A percentile compares a stretch with the other conserved stretches of the same genome.
phyloP scores from a whole-genome alignment of 2,888 invertebrate species.

The Mythimna lalbum region DNA sequence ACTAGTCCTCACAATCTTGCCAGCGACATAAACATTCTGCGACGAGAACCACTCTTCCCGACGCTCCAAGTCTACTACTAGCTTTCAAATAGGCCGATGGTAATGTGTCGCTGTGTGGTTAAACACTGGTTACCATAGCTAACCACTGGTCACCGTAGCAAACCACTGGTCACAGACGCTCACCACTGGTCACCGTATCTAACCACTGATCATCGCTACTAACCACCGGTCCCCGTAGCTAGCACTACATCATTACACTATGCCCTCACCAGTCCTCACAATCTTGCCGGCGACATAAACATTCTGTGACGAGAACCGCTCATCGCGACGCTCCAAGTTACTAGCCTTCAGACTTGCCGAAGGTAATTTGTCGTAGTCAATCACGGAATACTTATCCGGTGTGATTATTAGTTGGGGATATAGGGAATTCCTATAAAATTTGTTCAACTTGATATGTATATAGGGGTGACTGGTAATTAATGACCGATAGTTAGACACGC shows the following conservation, averaged over 20 bases:
- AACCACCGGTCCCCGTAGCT: neutral
- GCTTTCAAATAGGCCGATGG: no score
- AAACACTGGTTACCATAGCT: no score
- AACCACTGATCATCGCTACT: neutral
- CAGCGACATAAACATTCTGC: no score
- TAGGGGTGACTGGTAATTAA: no score
- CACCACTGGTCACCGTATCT: neutral
- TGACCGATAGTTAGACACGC: no score
- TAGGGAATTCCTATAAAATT: slow-evolving; percentile 66
- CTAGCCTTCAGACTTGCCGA: slow-evolving; percentile 77
- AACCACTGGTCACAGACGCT: neutral
- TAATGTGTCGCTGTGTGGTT: no score
- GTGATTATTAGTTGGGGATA: slow-evolving; percentile 64
- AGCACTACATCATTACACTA: slow-evolving; percentile 7
- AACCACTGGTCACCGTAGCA: neutral
- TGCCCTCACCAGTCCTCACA: slow-evolving; percentile 74
- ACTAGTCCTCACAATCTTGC: no score
- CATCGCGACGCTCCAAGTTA: slow-evolving; percentile 73
- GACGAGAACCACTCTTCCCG: no score
- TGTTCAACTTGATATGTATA: no score
- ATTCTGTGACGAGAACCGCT: slow-evolving; percentile 76
- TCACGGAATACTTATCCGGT: slow-evolving; percentile 82
- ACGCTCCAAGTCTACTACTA: no score
- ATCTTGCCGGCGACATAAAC: slow-evolving; percentile 85
- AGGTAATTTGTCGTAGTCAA: slow-evolving; percentile 82